These are phyloP conservation scores for Allobates femoralis DNA, from an alignment of 2,797 vertebrate genomes.

Conservation along the genomic window DNA sequence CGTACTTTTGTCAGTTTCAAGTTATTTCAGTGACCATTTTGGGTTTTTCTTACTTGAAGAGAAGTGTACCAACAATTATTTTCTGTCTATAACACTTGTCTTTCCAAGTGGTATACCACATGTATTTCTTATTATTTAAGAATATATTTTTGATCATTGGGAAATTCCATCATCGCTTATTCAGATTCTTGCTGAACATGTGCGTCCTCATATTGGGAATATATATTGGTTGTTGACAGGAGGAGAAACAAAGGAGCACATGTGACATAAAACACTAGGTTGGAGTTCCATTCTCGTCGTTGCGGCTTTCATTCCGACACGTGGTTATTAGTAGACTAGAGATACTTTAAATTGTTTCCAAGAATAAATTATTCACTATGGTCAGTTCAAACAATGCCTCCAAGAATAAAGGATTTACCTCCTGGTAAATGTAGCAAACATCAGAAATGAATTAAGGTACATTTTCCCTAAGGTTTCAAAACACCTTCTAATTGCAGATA, in stretches of 20 bases:
- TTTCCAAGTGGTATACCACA: background rate
- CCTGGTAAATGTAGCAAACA: constrained; percentile 40
- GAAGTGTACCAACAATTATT: no score
- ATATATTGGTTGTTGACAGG: constrained; percentile 39
- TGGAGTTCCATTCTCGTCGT: constrained; percentile 25
- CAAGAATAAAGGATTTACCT: constrained; percentile 58
- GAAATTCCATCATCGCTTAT: constrained; percentile 15
- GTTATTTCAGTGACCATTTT: no score
- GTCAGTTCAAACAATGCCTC: constrained; percentile 40
- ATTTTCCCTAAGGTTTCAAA: constrained; percentile 3
- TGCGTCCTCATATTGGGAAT: constrained; percentile 10
- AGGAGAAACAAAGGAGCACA: constrained; percentile 28
- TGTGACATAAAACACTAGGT: constrained; percentile 36
- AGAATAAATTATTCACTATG: constrained; percentile 42
- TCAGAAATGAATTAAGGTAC: constrained; percentile 19
- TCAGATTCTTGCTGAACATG: background rate
- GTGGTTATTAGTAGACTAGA: constrained; percentile 49
- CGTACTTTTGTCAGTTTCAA: no score
- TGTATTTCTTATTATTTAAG: background rate
- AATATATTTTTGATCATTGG: constrained; percentile 1
- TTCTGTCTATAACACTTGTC: background rate
- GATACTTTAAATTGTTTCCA: constrained; percentile 62
- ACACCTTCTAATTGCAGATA: background rate
- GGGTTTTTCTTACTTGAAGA: no score
- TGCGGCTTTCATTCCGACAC: constrained; percentile 40